Evolutionary conservation across 2,113 vertebrate species (phyloP), one percentile per base, ranked within the genome.

Genomic region (Protomyctophum bolini): DNA sequence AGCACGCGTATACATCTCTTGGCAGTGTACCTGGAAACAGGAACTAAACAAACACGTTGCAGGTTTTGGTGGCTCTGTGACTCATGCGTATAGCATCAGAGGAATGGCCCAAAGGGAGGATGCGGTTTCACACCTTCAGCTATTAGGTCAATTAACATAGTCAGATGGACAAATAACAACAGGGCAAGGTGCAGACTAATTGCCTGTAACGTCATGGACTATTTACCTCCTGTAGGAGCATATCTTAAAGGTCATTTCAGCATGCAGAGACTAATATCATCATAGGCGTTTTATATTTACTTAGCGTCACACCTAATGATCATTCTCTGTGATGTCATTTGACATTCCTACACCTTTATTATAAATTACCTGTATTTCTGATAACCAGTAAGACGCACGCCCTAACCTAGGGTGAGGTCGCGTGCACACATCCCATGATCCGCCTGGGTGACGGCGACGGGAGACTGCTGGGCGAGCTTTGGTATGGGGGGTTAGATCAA

Each of bases 1-100:
- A 6, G 0, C 68, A 8, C 55, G 33, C 33, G 33, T 3, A 21
- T 21, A 69, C 62, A 3, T 62, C 56, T 6, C 48, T 11, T 67
- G 58, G 55, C 56, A 54, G 33, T n/a, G 1, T 49, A 49, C 33
- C 45, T 59, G 29, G 47, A 71, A 73, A 83, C 61, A 56, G 49
- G 10, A 48, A 8, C 48, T 50, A 29, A 47, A 8, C 48, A 11
- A 28, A 15, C 46, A 21, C 2, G 7, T 83, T 66, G 47, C 66
- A 2, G 51, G 58, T 79, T 74, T 45, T 14, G 50, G 63, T 63
- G 10, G 51, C 72, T 72, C 28, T 60, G 58, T 90, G 87, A 89
- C 73, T 86, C 79, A 86, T 63, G 59, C 50, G 45, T 70, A 11
- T 58, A 75, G 69, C 71, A 84, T 85, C 67, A 66, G 8, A 77